Evolutionary conservation across 2,113 vertebrate species (phyloP).

Genomic region (Hippocampus guttulatus): DNA sequence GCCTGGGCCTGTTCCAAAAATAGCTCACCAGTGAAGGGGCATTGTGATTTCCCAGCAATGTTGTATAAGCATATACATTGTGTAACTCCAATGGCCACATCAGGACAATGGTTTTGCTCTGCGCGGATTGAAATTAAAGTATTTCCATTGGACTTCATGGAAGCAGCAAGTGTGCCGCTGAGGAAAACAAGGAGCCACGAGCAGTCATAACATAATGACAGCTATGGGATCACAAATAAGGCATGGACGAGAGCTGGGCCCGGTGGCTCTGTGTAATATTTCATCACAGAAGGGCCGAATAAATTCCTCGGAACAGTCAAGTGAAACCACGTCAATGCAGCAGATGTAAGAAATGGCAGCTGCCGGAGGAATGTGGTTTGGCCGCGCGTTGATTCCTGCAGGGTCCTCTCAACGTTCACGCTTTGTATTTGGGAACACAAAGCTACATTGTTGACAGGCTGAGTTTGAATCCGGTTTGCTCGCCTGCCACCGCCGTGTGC

Average conservation of each 20-base stretch:
- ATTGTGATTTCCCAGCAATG: no score
- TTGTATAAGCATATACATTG: neutral
- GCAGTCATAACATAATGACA: slow-evolving; percentile 52
- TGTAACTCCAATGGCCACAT: neutral
- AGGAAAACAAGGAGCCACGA: slow-evolving; percentile 2
- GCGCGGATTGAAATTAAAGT: neutral
- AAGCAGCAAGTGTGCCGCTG: slow-evolving; percentile 8
- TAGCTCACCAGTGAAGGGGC: no score
- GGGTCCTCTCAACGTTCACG: slow-evolving; percentile 60
- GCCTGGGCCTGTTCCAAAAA: no score
- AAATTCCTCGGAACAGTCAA: slow-evolving; percentile 68
- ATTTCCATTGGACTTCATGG: neutral
- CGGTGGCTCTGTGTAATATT: slow-evolving; percentile 70
- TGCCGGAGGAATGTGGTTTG: slow-evolving; percentile 72
- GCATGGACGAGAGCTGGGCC: slow-evolving; percentile 50
- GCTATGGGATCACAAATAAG: slow-evolving; percentile 62
- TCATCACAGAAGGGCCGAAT: slow-evolving; percentile 72
- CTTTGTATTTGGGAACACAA: slow-evolving; percentile 60
- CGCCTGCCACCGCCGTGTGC: neutral
- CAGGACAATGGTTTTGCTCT: neutral
- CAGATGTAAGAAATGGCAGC: slow-evolving; percentile 76
- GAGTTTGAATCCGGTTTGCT: slow-evolving; percentile 18
- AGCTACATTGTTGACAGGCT: slow-evolving; percentile 45
- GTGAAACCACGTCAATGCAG: slow-evolving; percentile 71
- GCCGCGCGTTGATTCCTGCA: slow-evolving; percentile 48